Percentiles rank a stretch among this genome's conserved stretches.
Conservation (phyloP, 2,797 vertebrate species). For the Betta splendens region DNA sequence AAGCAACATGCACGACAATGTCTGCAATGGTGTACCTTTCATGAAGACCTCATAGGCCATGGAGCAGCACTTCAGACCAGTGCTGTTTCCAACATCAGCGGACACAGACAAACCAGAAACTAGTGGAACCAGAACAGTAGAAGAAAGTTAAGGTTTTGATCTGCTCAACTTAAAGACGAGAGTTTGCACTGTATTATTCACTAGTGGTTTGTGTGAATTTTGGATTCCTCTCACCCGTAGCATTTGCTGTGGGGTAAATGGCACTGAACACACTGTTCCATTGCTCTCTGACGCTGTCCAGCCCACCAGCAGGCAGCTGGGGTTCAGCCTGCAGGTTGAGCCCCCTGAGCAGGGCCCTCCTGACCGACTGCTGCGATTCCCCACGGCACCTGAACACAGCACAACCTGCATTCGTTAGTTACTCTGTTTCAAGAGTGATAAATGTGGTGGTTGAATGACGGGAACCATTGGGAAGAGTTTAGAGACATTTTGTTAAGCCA, state of each 20-base stretch:
- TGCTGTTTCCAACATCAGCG: constrained; percentile 39
- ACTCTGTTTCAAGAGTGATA: not conserved
- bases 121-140: constrained; percentile 15
- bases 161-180: too few relatives aligned
- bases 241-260: constrained; percentile 3
- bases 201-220: not conserved
- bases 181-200: too few relatives aligned
- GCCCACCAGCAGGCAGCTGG: constrained; percentile 44
- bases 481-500: not conserved
- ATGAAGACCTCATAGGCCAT: constrained; percentile 71
- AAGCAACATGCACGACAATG: not conserved
- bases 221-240: constrained; percentile 27
- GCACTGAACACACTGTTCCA: constrained; percentile 59
- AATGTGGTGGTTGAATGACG: not conserved
- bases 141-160: not conserved
- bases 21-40: constrained; percentile 64
- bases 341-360: constrained; percentile 66
- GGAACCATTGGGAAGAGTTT: not conserved
- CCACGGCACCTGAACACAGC: constrained; percentile 62
- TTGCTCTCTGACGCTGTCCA: constrained; percentile 59
- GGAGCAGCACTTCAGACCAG: constrained; percentile 63
- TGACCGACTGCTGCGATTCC: constrained; percentile 61
- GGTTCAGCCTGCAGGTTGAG: constrained; percentile 77
- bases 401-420: not conserved
- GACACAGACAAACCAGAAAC: constrained; percentile 20